Evolutionary conservation across 2,888 invertebrate genomes (phyloP).

Genomic region (Cataglyphis albicans): DNA sequence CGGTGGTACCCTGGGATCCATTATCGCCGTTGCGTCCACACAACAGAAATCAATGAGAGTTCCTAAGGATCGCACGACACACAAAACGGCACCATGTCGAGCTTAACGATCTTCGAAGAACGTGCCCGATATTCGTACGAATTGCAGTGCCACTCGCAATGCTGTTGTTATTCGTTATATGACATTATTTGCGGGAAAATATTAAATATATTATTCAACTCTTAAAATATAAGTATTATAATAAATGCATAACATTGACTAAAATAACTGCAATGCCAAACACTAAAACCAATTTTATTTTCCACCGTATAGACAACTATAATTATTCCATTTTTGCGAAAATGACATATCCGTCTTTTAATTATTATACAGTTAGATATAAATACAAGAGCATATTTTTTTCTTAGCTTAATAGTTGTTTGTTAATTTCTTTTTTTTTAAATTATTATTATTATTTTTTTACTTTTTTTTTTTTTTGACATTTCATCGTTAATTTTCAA

Average conservation of each 20-base stretch:
- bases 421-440: neutral
- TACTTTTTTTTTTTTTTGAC: neutral
- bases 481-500: neutral
- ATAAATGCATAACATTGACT: neutral
- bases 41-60: conserved; percentile 30
- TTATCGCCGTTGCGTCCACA: conserved; percentile 28
- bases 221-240: neutral
- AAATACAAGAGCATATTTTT: neutral
- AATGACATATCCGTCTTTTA: neutral
- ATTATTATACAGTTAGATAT: neutral
- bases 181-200: neutral
- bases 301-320: neutral
- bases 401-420: neutral
- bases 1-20: conserved; percentile 34
- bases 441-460: neutral
- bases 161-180: neutral
- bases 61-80: neutral
- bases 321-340: neutral
- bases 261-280: neutral
- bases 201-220: conserved; percentile 6
- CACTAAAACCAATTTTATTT: neutral
- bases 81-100: neutral
- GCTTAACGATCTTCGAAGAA: conserved; percentile 7
- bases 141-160: neutral
- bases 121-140: neutral